phyloP scores from a whole-genome alignment of 2,113 vertebrate species.

The Hippocampus zosterae region DNA sequence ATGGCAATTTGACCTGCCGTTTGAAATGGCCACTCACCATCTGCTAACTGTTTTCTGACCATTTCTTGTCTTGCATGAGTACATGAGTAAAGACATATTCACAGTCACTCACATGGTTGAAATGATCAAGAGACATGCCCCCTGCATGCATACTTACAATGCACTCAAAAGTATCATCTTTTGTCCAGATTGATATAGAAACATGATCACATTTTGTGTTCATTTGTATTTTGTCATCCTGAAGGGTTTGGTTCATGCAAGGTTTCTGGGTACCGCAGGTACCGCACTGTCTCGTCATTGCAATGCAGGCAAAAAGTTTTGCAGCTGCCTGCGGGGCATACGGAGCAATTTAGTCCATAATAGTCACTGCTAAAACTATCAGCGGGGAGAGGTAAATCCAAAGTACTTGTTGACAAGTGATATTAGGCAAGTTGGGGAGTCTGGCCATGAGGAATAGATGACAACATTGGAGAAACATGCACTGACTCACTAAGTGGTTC shows the following conservation, averaged over 20 bases:
- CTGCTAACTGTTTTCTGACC: background rate
- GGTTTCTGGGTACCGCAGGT: no score
- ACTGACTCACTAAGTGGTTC: constrained; percentile 47
- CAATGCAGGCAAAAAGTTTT: constrained; percentile 45
- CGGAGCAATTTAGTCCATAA: constrained; percentile 51
- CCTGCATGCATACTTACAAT: background rate
- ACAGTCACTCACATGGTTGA: background rate
- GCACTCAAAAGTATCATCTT: constrained; percentile 4
- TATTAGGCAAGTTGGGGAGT: constrained; percentile 57
- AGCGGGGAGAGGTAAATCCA: constrained; percentile 48
- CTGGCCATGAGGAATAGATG: constrained; percentile 50
- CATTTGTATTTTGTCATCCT: no score
- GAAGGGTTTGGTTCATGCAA: constrained; percentile 12
- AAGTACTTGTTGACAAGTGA: constrained; percentile 66
- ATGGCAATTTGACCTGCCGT: no score
- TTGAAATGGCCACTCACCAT: constrained; percentile 29
- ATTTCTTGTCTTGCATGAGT: background rate
- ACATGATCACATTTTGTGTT: constrained; percentile 10
- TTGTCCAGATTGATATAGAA: constrained; percentile 8
- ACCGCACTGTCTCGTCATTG: background rate
- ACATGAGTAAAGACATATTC: no score
- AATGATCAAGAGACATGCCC: constrained; percentile 4
- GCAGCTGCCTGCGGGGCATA: constrained; percentile 45
- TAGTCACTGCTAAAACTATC: constrained; percentile 59
- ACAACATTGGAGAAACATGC: constrained; percentile 58